Conservation (phyloP, 2,888 invertebrate genomes). For the Dasysyrphus tricinctus region DNA sequence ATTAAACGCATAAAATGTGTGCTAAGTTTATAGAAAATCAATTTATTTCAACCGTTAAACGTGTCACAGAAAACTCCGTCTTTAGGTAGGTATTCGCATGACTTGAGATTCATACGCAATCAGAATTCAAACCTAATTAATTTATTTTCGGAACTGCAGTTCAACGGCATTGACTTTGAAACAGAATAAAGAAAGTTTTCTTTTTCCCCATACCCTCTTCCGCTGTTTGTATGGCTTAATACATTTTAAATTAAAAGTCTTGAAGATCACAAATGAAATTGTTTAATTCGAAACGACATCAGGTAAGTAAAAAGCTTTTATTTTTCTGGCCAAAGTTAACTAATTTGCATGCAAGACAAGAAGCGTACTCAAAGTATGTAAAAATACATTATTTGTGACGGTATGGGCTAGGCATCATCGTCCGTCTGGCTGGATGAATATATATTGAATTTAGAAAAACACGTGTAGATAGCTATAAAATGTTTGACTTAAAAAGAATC, state of each 20-base stretch:
- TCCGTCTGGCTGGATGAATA: background rate
- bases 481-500: background rate
- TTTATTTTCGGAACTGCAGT: background rate
- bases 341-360: background rate
- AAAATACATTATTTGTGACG: background rate
- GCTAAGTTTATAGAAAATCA: background rate
- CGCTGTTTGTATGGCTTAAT: background rate
- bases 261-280: background rate
- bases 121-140: background rate
- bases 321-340: background rate
- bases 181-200: slow-evolving; percentile 1
- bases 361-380: background rate
- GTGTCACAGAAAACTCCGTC: background rate
- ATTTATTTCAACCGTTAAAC: background rate
- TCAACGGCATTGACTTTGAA: slow-evolving; percentile 9
- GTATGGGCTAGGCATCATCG: background rate
- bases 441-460: slow-evolving; percentile 2
- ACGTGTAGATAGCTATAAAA: slow-evolving; percentile 10
- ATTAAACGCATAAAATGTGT: background rate
- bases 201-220: background rate
- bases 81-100: background rate
- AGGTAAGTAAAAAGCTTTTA: background rate
- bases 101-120: background rate
- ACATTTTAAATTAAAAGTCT: slow-evolving; percentile 4
- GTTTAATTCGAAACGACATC: background rate